Evolutionary conservation across 1,140 invertebrate genomes (phyloP).

Genomic region (Aphelinus atriplicis): DNA sequence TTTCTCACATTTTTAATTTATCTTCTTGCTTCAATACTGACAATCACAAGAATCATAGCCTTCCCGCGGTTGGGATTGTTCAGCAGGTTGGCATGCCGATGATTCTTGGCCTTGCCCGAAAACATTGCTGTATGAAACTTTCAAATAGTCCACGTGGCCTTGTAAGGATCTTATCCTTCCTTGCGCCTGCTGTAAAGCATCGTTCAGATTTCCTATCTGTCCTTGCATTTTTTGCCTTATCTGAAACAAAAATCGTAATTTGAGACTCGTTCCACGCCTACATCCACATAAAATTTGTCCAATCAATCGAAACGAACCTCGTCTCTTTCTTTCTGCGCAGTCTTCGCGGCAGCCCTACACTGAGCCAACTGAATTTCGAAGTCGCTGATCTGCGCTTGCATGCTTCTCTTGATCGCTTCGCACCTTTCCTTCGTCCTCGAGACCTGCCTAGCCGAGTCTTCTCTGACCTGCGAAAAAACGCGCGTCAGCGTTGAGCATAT

Average conservation of each 20-base stretch:
- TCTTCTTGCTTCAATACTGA: constrained; percentile 47
- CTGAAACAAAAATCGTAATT: constrained; percentile 46
- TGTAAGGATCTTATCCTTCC: constrained; percentile 72
- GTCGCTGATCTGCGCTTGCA: constrained; percentile 73
- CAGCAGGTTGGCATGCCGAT: constrained; percentile 8
- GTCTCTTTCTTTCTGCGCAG: constrained; percentile 74
- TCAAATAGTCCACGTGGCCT: constrained; percentile 72
- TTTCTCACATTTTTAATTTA: neutral
- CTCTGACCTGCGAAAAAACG: constrained; percentile 63
- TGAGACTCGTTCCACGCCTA: too few relatives aligned
- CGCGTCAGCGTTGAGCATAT: too few relatives aligned
- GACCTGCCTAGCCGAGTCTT: constrained; percentile 78
- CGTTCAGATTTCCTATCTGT: constrained; percentile 73
- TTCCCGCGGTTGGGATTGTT: constrained; percentile 31
- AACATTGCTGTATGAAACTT: constrained; percentile 67
- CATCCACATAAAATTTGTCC: constrained; percentile 8
- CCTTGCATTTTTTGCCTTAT: constrained; percentile 75
- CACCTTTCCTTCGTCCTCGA: constrained; percentile 74
- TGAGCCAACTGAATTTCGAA: constrained; percentile 74
- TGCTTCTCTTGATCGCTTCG: constrained; percentile 69
- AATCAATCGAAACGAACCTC: constrained; percentile 62
- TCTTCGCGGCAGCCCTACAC: constrained; percentile 70
- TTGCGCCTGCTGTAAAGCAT: constrained; percentile 76
- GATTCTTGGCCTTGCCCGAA: constrained; percentile 50
- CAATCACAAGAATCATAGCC: constrained; percentile 59